Percentiles rank a stretch among this genome's conserved stretches.
These are phyloP conservation scores for Apodemus speciosus DNA, from an alignment of 2,113 vertebrate genomes.

Conservation along the genomic window DNA sequence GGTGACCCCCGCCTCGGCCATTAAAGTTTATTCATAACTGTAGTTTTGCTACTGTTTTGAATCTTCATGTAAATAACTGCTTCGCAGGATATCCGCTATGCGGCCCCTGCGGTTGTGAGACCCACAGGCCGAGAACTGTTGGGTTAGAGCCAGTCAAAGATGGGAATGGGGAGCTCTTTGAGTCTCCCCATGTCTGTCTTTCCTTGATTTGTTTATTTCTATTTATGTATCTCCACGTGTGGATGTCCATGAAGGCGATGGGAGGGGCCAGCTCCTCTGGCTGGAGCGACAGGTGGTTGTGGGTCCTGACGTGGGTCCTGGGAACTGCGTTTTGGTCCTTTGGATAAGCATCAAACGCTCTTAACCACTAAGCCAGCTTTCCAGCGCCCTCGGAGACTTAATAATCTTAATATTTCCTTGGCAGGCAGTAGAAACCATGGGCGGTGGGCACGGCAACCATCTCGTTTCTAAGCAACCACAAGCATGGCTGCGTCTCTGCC, in stretches of 20 bases:
- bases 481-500: no score
- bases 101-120: not conserved
- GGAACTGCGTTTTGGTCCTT: not conserved
- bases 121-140: not conserved
- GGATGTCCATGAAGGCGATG: no score
- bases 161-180: not conserved
- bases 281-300: not conserved
- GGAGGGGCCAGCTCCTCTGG: not conserved
- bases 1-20: not conserved
- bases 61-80: not conserved
- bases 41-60: not conserved
- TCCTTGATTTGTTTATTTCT: not conserved
- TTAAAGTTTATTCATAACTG: not conserved
- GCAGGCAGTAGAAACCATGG: not conserved
- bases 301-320: not conserved
- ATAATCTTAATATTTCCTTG: not conserved
- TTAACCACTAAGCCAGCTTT: not conserved
- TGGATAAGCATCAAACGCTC: not conserved
- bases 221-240: not conserved
- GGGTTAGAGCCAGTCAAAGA: not conserved
- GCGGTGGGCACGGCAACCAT: not conserved
- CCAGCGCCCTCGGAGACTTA: not conserved
- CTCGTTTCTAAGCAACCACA: not conserved
- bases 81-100: not conserved
- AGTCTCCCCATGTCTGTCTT: not conserved